Evolutionary conservation across 2,888 invertebrate genomes (phyloP).

Genomic region (Brachypalpus laphriformis): DNA sequence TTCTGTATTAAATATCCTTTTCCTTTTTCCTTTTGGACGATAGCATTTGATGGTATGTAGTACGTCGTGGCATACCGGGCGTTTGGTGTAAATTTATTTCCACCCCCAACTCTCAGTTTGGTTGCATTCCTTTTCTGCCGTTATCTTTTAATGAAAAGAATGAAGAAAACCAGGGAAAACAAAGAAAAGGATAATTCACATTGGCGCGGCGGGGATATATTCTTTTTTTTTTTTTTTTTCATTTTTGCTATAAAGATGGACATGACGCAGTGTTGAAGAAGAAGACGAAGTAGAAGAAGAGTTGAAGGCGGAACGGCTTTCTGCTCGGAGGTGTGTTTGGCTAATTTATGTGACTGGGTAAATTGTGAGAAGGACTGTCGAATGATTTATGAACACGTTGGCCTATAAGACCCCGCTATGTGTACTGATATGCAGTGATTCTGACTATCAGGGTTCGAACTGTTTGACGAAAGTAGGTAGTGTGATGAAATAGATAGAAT

Average conservation of each 20-base stretch:
- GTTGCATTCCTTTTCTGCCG: constrained; percentile 59
- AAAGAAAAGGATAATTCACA: constrained; percentile 66
- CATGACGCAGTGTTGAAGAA: constrained; percentile 30
- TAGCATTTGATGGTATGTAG: constrained; percentile 51
- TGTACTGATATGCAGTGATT: constrained; percentile 15
- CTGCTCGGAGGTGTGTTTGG: constrained; percentile 55
- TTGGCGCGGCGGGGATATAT: not conserved
- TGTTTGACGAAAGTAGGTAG: no score
- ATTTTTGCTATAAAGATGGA: constrained; percentile 35
- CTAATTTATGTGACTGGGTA: constrained; percentile 61
- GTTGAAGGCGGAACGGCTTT: constrained; percentile 16
- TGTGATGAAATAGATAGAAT: no score
- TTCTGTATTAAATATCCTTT: constrained; percentile 65
- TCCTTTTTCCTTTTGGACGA: constrained; percentile 46
- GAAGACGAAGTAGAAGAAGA: not conserved
- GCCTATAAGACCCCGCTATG: not conserved
- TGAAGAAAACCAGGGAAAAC: constrained; percentile 38
- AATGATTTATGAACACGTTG: constrained; percentile 50
- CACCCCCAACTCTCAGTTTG: not conserved
- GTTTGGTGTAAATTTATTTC: constrained; percentile 68
- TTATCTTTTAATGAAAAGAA: constrained; percentile 72
- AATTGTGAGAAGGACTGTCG: constrained; percentile 41
- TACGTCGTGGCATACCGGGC: constrained; percentile 18
- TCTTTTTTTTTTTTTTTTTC: constrained; percentile 3
- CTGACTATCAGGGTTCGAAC: not conserved